phyloP scores from a whole-genome alignment of 1,140 invertebrate species.

The Anastrepha obliqua region DNA sequence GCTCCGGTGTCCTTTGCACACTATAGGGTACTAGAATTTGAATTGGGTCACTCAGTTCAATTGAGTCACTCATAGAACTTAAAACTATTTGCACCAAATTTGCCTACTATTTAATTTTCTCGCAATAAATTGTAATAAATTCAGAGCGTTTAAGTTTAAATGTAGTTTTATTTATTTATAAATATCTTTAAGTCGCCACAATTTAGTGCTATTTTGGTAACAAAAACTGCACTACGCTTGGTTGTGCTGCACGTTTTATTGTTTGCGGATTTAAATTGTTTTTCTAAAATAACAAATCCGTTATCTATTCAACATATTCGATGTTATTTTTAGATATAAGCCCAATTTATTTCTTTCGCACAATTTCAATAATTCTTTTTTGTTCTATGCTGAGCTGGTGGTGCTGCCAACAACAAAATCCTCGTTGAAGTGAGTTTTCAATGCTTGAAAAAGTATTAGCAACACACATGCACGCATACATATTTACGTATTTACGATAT shows the following conservation, averaged over 20 bases:
- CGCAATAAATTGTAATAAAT: too few relatives aligned
- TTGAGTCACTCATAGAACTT: too few relatives aligned
- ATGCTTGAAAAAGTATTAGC: not conserved
- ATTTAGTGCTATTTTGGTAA: slow-evolving; percentile 26
- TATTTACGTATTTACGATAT: not conserved
- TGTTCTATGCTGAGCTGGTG: not conserved
- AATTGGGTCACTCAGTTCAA: too few relatives aligned
- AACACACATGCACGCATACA: not conserved
- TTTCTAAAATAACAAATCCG: slow-evolving; percentile 31
- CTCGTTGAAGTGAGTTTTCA: not conserved
- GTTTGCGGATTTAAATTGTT: slow-evolving; percentile 14
- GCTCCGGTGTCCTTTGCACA: too few relatives aligned
- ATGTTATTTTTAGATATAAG: not conserved
- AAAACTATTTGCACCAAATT: too few relatives aligned
- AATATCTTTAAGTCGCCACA: not conserved
- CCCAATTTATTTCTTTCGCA: slow-evolving; percentile 14
- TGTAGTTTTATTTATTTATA: too few relatives aligned
- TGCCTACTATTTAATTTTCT: too few relatives aligned
- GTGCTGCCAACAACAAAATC: not conserved
- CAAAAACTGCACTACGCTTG: not conserved
- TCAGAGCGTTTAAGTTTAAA: too few relatives aligned
- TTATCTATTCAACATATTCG: slow-evolving; percentile 25
- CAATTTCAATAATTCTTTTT: slow-evolving; percentile 15
- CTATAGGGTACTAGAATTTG: too few relatives aligned
- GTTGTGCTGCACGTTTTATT: not conserved